These are phyloP conservation scores for Scophthalmus maximus DNA, from an alignment of 2,113 vertebrate genomes.

Conservation along the genomic window DNA sequence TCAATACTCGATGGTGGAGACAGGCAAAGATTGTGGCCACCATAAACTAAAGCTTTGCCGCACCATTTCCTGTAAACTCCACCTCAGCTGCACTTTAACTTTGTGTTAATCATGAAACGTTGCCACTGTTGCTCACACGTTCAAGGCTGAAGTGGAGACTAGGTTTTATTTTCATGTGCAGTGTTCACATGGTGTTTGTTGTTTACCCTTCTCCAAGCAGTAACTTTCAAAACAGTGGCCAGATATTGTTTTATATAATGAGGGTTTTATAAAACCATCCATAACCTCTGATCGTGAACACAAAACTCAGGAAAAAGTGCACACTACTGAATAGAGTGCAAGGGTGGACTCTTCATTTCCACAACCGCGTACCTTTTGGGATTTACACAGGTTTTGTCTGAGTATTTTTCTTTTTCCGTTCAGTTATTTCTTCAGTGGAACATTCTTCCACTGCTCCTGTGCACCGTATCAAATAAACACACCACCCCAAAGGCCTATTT, in stretches of 20 bases:
- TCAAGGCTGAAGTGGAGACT: no score
- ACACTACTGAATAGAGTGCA: not conserved
- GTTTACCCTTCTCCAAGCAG: not conserved
- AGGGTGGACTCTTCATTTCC: slow-evolving; percentile 4
- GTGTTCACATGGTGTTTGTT: not conserved
- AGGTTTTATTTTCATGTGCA: not conserved
- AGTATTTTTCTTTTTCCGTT: slow-evolving; percentile 38
- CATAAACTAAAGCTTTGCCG: no score
- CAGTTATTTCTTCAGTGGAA: slow-evolving; percentile 8
- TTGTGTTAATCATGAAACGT: no score
- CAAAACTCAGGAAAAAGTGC: not conserved
- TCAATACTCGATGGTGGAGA: no score
- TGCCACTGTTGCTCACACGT: no score
- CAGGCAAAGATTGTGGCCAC: no score
- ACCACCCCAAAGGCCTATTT: slow-evolving; percentile 43
- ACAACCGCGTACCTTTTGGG: not conserved
- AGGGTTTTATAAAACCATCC: not conserved
- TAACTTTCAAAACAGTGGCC: not conserved
- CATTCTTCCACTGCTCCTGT: slow-evolving; percentile 9
- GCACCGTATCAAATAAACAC: slow-evolving; percentile 31
- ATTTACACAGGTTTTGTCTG: slow-evolving; percentile 22
- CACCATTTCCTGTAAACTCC: no score
- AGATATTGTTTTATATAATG: not conserved
- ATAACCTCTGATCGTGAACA: not conserved
- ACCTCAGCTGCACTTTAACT: no score